Evolutionary conservation across 2,113 vertebrate species (phyloP).

Genomic region (Ciconia boyciana): DNA sequence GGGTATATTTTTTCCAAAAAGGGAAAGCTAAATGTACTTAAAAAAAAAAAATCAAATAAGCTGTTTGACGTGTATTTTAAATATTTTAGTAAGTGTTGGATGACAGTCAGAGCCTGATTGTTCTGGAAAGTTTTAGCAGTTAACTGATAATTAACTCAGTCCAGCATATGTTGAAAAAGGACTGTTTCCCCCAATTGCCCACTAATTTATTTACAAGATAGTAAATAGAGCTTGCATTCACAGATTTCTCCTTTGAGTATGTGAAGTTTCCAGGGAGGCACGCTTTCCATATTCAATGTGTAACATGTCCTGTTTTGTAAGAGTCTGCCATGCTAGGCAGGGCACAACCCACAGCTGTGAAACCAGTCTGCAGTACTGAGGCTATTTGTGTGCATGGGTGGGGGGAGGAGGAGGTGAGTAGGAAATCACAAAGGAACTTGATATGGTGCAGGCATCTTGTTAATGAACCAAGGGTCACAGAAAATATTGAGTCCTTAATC

Average conservation of each 20-base stretch:
- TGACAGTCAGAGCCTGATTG: not conserved
- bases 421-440: not conserved
- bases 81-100: not conserved
- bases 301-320: not conserved
- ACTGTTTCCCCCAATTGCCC: not conserved
- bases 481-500: not conserved
- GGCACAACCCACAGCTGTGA: not conserved
- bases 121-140: not conserved
- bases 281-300: rapidly evolving
- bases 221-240: not conserved
- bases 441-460: not conserved
- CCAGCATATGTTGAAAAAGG: not conserved
- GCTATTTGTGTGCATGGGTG: not conserved
- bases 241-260: not conserved
- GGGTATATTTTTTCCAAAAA: not conserved
- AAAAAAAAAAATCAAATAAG: not conserved
- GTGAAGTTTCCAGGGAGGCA: not conserved
- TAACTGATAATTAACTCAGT: not conserved
- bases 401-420: not conserved
- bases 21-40: not conserved
- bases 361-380: not conserved
- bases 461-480: not conserved
- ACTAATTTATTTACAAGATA: not conserved
- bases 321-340: not conserved
- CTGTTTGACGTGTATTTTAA: not conserved